phyloP scores from a whole-genome alignment of 2,797 vertebrate species.

The Parauchenoglanis punctatus region DNA sequence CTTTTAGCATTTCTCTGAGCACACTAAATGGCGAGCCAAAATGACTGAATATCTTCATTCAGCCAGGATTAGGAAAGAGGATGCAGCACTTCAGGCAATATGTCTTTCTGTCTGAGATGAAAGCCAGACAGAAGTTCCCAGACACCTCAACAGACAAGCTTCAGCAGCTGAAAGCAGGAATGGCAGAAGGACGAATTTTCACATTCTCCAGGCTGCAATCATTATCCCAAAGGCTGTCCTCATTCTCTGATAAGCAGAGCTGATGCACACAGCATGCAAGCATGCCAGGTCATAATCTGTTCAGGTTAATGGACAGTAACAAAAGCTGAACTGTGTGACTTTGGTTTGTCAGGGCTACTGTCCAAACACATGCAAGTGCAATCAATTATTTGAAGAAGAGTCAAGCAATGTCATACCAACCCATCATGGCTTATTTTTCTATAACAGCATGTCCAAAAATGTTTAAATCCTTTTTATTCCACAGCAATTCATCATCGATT shows the following conservation, averaged over 20 bases:
- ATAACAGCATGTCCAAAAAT: not conserved
- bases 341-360: constrained; percentile 5
- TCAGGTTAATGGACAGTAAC: constrained; percentile 14
- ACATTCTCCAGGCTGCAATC: constrained; percentile 1
- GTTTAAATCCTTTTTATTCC: not conserved
- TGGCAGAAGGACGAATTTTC: not conserved
- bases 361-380: not conserved
- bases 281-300: not conserved
- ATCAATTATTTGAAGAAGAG: not conserved
- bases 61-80: constrained; percentile 25
- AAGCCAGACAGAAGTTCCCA: constrained; percentile 33
- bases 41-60: constrained; percentile 6
- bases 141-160: not conserved
- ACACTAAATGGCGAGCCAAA: constrained; percentile 9
- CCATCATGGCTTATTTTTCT: not conserved
- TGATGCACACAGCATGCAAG: not conserved
- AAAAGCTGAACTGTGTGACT: constrained; percentile 13
- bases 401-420: not conserved
- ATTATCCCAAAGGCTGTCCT: not conserved
- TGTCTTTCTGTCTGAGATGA: constrained; percentile 21
- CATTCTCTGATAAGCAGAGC: constrained; percentile 2
- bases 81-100: constrained; percentile 24
- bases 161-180: constrained; percentile 25
- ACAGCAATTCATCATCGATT: not conserved
- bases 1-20: not conserved